phyloP scores from a whole-genome alignment of 2,888 invertebrate species.

The Encarsia formosa region DNA sequence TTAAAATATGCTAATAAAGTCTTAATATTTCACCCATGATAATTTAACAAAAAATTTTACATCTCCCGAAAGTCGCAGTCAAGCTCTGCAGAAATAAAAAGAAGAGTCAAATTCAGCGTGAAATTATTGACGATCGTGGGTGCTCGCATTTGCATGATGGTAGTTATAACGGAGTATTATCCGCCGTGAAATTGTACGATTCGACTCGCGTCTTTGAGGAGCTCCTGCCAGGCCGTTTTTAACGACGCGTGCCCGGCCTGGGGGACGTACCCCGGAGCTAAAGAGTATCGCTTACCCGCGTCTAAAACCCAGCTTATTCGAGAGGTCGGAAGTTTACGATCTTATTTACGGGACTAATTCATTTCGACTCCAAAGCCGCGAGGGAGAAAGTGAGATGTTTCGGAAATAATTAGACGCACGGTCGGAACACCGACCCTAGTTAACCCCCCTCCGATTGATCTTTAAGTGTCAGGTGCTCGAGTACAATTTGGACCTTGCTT shows the following conservation, averaged over 20 bases:
- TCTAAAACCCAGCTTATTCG: no score
- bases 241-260: constrained; percentile 6
- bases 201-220: constrained; percentile 40
- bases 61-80: no score
- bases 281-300: no score
- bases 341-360: constrained; percentile 25
- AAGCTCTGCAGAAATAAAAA: constrained; percentile 33
- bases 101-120: neutral
- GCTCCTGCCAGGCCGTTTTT: constrained; percentile 30
- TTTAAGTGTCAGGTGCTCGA: no score
- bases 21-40: no score
- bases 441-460: no score
- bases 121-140: no score
- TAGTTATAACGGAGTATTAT: constrained; percentile 22
- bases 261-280: constrained; percentile 8
- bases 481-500: no score
- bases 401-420: constrained; percentile 22
- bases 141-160: constrained; percentile 19
- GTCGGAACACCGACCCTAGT: constrained; percentile 19
- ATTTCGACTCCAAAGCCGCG: constrained; percentile 12
- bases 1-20: no score
- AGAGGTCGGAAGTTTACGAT: constrained; percentile 22
- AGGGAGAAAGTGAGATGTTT: constrained; percentile 23
- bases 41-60: no score
- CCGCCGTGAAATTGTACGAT: constrained; percentile 44